Percentiles rank a stretch among this genome's conserved stretches.
Conservation (phyloP, 2,888 invertebrate species). For the Drosophila mimetica region DNA sequence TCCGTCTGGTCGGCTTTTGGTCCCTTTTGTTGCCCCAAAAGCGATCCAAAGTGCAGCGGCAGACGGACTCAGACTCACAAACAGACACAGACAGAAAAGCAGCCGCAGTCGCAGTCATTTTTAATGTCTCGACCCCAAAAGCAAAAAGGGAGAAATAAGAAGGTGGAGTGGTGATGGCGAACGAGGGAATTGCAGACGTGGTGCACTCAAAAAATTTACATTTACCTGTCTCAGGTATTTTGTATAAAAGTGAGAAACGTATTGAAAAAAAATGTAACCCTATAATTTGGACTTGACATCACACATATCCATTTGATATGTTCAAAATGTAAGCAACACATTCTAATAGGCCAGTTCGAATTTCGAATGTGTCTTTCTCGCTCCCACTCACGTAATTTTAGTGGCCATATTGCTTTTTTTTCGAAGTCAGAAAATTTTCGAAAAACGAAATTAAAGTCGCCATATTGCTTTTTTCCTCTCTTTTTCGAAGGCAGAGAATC, state of each 20-base stretch:
- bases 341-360: no score
- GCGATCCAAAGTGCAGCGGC: slow-evolving; percentile 73
- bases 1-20: slow-evolving; percentile 43
- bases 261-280: no score
- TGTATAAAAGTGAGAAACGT: background rate
- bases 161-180: slow-evolving; percentile 6
- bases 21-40: slow-evolving; percentile 67
- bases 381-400: no score
- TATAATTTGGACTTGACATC: no score
- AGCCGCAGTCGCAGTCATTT: slow-evolving; percentile 75
- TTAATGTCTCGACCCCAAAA: slow-evolving; percentile 66
- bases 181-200: slow-evolving; percentile 9
- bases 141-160: slow-evolving; percentile 33
- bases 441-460: no score
- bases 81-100: slow-evolving; percentile 38
- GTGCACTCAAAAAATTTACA: background rate
- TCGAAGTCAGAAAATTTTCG: no score
- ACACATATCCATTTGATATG: no score
- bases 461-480: no score
- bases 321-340: no score
- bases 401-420: no score
- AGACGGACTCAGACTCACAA: slow-evolving; percentile 25
- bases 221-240: background rate
- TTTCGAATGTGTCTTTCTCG: no score
- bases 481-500: no score